Evolutionary conservation across 2,797 vertebrate genomes (phyloP).

Genomic region (Pangasius krempfi): DNA sequence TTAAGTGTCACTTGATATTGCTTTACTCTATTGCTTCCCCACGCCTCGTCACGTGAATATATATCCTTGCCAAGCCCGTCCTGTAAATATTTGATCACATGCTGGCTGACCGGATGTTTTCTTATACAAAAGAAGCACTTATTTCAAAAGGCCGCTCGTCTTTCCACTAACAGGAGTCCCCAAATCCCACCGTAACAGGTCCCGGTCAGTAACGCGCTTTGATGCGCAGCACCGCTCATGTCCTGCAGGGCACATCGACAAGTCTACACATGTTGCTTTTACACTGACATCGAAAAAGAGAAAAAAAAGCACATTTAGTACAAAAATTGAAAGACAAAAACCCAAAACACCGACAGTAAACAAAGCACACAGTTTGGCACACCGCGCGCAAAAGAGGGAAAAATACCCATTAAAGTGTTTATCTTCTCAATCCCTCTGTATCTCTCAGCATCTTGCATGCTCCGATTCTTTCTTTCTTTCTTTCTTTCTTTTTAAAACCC

Average conservation of each 20-base stretch:
- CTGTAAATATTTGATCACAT: slow-evolving; percentile 91
- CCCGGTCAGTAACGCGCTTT: slow-evolving; percentile 55
- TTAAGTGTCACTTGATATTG: slow-evolving; percentile 85
- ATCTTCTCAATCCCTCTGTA: slow-evolving; percentile 61
- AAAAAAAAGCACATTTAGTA: slow-evolving; percentile 57
- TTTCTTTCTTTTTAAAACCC: slow-evolving; percentile 18
- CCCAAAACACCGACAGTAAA: slow-evolving; percentile 58
- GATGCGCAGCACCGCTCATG: slow-evolving; percentile 61
- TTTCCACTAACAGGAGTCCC: slow-evolving; percentile 61
- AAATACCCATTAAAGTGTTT: slow-evolving; percentile 65
- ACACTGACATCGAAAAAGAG: slow-evolving; percentile 56
- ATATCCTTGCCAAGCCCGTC: slow-evolving; percentile 82
- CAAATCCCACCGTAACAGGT: slow-evolving; percentile 64
- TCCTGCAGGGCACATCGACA: slow-evolving; percentile 69
- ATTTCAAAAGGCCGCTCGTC: slow-evolving; percentile 66
- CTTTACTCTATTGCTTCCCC: slow-evolving; percentile 80
- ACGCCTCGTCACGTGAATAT: slow-evolving; percentile 88
- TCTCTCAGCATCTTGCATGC: slow-evolving; percentile 58
- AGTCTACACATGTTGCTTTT: slow-evolving; percentile 79
- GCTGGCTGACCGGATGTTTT: slow-evolving; percentile 84
- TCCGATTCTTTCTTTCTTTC: not conserved
- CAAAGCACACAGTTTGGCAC: slow-evolving; percentile 61
- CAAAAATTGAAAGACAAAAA: slow-evolving; percentile 65
- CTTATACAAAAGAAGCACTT: slow-evolving; percentile 71
- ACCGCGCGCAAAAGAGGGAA: slow-evolving; percentile 69